Percentiles rank a stretch among this genome's conserved stretches.
Conservation (phyloP, 2,888 invertebrate genomes). For the Leptogaster cylindrica region DNA sequence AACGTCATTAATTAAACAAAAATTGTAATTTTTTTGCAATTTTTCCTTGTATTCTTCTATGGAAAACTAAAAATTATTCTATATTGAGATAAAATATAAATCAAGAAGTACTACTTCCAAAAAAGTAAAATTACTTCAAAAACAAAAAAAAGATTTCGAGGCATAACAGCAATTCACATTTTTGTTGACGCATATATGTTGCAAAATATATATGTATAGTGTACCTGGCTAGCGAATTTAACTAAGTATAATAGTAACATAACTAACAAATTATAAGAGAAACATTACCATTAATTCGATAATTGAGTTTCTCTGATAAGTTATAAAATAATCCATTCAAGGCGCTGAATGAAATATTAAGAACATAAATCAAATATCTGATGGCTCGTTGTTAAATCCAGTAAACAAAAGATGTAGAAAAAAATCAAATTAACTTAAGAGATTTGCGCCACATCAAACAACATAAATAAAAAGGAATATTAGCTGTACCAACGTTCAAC, state of each 20-base stretch:
- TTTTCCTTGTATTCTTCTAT: no score
- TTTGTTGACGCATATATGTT: no score
- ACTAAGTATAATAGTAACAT: slow-evolving; percentile 6
- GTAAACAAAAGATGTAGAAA: background rate
- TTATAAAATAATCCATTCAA: background rate
- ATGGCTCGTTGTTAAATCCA: slow-evolving; percentile 24
- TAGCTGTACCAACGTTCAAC: background rate
- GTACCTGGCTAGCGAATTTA: slow-evolving; percentile 41
- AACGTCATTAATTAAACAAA: no score
- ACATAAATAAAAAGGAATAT: background rate
- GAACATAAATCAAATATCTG: background rate
- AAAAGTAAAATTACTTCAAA: background rate
- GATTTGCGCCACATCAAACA: background rate
- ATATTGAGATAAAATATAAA: no score
- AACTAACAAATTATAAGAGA: background rate
- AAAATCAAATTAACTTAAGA: background rate
- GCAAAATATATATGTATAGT: slow-evolving; percentile 21
- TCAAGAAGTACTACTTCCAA: background rate
- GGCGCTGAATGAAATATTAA: background rate
- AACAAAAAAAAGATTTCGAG: background rate
- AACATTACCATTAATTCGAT: background rate
- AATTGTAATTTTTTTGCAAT: no score
- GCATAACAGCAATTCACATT: background rate
- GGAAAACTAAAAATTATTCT: no score
- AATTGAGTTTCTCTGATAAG: background rate